phyloP scores from a whole-genome alignment of 1,140 invertebrate genomes.

The Dreissena polymorpha region DNA sequence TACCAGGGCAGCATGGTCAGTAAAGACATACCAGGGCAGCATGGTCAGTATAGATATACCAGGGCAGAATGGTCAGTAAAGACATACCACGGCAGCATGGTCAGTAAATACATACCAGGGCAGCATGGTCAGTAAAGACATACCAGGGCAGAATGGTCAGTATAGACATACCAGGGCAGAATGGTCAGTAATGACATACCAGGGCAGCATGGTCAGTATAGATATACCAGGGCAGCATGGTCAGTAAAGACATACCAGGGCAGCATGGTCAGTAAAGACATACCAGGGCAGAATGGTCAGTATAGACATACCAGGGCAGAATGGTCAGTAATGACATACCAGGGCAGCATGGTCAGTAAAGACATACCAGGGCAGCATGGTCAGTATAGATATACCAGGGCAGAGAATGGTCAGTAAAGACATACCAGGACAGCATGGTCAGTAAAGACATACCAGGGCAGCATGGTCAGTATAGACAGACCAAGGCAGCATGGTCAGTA shows the following conservation, averaged over 20 bases:
- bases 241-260: no score
- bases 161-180: no score
- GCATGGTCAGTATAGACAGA: neutral
- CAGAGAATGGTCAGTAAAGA: no score
- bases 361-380: constrained; percentile 10
- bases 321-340: no score
- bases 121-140: neutral
- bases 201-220: neutral
- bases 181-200: neutral
- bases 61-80: no score
- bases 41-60: neutral
- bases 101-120: constrained; percentile 4
- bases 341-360: no score
- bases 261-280: neutral
- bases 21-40: constrained; percentile 10
- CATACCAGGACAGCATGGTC: no score
- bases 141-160: no score
- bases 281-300: neutral
- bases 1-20: no score
- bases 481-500: no score
- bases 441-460: constrained; percentile 4
- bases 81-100: no score
- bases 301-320: neutral
- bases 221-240: no score
- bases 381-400: neutral